phyloP scores from a whole-genome alignment of 2,888 invertebrate genomes.

The Synanthedon formicaeformis region DNA sequence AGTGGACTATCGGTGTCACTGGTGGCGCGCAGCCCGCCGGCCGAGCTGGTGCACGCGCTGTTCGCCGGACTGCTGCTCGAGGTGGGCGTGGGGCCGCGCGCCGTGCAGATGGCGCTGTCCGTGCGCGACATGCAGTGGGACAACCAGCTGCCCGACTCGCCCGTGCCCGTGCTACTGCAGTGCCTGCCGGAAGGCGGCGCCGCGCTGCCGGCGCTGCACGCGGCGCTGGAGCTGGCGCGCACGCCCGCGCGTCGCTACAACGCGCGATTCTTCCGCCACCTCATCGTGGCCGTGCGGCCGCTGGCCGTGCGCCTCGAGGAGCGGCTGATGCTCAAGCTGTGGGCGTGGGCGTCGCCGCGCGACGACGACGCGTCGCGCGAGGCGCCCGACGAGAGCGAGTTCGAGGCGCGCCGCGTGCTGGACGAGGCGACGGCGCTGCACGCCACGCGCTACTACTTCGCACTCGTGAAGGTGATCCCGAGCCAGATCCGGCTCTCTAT shows the following conservation, averaged over 20 bases:
- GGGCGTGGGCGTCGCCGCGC: constrained; percentile 68
- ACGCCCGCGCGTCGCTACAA: constrained; percentile 76
- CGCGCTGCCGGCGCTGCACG: constrained; percentile 79
- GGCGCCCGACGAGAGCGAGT: constrained; percentile 83
- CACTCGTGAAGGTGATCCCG: constrained; percentile 81
- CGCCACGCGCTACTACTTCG: constrained; percentile 89
- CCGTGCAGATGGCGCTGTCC: constrained; percentile 73
- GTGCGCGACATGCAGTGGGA: constrained; percentile 83
- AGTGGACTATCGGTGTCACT: constrained; percentile 82
- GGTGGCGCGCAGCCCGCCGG: constrained; percentile 79
- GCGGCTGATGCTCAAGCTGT: constrained; percentile 57
- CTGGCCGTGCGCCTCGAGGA: constrained; percentile 91
- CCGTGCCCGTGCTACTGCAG: constrained; percentile 86
- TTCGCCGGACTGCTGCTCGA: constrained; percentile 75
- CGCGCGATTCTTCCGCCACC: constrained; percentile 89
- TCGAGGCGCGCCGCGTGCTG: constrained; percentile 82
- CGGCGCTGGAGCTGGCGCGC: constrained; percentile 82
- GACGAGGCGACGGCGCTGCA: constrained; percentile 84
- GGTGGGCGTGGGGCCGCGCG: constrained; percentile 62
- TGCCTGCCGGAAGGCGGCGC: constrained; percentile 68
- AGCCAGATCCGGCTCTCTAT: constrained; percentile 90
- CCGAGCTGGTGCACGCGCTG: constrained; percentile 84
- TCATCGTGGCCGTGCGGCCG: constrained; percentile 84
- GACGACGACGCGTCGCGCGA: constrained; percentile 72
- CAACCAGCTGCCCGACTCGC: constrained; percentile 84